These are phyloP conservation scores for Procambarus virginalis DNA, from an alignment of 1,140 invertebrate species.

Conservation along the genomic window DNA sequence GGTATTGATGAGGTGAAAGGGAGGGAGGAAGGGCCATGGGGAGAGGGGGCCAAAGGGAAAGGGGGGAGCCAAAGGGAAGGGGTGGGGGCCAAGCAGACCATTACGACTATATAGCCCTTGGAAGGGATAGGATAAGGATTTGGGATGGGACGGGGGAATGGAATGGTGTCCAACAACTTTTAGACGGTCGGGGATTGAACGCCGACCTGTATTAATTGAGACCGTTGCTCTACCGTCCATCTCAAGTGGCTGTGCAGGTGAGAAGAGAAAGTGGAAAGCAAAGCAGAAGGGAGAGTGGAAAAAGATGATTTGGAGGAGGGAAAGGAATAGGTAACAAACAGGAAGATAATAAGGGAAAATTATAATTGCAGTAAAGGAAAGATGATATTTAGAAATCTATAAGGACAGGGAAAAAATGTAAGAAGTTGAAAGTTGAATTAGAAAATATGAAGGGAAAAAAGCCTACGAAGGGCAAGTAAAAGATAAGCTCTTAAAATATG, in stretches of 20 bases:
- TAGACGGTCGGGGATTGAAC: no score
- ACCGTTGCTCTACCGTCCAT: no score
- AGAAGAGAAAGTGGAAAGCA: not conserved
- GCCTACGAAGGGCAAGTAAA: no score
- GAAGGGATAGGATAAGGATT: not conserved
- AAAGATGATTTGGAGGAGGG: not conserved
- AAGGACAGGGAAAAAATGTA: not conserved
- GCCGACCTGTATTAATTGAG: no score
- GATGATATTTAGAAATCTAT: not conserved
- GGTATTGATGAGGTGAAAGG: not conserved
- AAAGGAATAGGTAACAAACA: not conserved
- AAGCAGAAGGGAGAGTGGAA: no score
- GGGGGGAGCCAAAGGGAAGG: not conserved
- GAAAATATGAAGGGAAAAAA: no score
- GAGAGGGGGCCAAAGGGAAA: no score
- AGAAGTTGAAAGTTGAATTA: no score
- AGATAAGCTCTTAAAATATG: no score
- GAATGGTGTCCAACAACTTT: no score
- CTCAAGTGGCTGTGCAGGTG: not conserved
- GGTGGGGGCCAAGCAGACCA: not conserved
- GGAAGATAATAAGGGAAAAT: not conserved
- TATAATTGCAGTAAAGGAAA: not conserved
- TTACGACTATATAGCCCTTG: no score
- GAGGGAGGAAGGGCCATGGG: not conserved
- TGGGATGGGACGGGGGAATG: no score